Evolutionary conservation across 2,113 vertebrate genomes (phyloP).

Genomic region (Atrichornis clamosus): DNA sequence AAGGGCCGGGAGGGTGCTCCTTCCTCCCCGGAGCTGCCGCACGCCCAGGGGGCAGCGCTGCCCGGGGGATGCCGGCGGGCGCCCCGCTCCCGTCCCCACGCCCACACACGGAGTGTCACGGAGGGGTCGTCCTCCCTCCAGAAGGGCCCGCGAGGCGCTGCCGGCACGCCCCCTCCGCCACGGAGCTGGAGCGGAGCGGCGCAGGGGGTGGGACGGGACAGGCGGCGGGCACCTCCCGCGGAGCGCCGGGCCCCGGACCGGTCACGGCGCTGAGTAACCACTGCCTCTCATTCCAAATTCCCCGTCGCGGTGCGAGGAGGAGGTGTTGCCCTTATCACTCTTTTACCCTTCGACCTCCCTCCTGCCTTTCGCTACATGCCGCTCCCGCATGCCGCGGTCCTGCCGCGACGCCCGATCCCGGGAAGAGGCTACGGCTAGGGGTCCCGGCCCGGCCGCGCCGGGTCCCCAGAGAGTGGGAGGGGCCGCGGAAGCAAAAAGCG

Average conservation of each 20-base stretch:
- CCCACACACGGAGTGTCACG: not conserved
- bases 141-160: not conserved
- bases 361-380: not conserved
- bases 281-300: not conserved
- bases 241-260: not conserved
- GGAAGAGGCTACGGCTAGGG: no score
- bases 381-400: not conserved
- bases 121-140: not conserved
- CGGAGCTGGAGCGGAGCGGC: not conserved
- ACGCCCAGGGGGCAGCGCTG: not conserved
- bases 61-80: not conserved
- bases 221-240: not conserved
- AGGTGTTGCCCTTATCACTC: not conserved
- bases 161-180: constrained; percentile 1
- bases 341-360: not conserved
- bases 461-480: not conserved
- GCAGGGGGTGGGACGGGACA: not conserved
- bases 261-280: not conserved
- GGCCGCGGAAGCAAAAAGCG: not conserved
- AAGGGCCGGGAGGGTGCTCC: not conserved
- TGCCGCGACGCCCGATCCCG: not conserved
- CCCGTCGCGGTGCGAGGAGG: not conserved
- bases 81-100: not conserved
- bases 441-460: no score
- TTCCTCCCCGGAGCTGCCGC: not conserved